These are phyloP conservation scores for Drosophila parthenogenetica DNA, from an alignment of 2,888 invertebrate genomes.

Conservation along the genomic window DNA sequence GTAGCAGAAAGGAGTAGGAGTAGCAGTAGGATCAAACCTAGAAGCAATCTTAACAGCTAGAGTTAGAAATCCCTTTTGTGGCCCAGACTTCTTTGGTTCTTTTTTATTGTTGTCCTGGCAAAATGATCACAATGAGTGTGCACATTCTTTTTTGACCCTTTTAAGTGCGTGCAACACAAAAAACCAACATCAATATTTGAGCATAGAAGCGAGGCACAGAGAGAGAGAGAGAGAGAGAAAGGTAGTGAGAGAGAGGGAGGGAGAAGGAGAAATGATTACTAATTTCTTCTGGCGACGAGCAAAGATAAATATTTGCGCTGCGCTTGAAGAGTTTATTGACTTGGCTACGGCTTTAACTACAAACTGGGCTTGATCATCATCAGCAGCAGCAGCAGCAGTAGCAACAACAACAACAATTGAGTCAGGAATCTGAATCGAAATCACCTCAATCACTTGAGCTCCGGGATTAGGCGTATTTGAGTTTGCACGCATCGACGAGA, in stretches of 20 bases:
- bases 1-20: background rate
- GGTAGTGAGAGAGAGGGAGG: background rate
- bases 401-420: slow-evolving; percentile 2
- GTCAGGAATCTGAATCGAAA: slow-evolving; percentile 67
- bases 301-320: slow-evolving; percentile 77
- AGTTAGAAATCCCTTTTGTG: too few relatives aligned
- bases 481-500: slow-evolving; percentile 81
- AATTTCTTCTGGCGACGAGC: slow-evolving; percentile 75
- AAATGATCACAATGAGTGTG: slow-evolving; percentile 60
- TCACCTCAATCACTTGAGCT: slow-evolving; percentile 84
- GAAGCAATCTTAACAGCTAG: too few relatives aligned
- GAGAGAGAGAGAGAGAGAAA: slow-evolving; percentile 10
- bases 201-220: background rate
- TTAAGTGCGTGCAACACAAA: slow-evolving; percentile 32
- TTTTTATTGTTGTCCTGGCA: background rate
- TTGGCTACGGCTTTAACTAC: slow-evolving; percentile 49
- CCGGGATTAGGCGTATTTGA: slow-evolving; percentile 85
- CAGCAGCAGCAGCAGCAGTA: background rate
- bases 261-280: slow-evolving; percentile 59
- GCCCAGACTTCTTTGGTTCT: too few relatives aligned
- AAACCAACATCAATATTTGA: slow-evolving; percentile 55
- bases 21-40: background rate
- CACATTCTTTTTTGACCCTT: slow-evolving; percentile 64
- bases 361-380: slow-evolving; percentile 29
- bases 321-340: slow-evolving; percentile 72